phyloP scores from a whole-genome alignment of 2,888 invertebrate genomes.

The Euzetes globulus region DNA sequence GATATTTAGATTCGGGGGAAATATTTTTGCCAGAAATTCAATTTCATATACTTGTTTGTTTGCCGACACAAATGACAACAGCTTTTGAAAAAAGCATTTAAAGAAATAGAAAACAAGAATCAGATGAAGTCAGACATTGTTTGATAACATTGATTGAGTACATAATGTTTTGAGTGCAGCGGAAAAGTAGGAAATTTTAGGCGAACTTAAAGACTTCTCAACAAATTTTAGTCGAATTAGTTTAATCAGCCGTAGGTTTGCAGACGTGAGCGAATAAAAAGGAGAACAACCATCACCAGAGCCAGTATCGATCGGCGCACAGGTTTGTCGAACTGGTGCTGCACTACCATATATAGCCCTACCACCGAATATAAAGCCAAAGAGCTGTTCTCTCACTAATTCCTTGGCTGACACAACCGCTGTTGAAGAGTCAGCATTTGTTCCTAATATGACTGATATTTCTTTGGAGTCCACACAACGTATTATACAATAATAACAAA shows the following conservation, averaged over 20 bases:
- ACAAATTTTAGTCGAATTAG: conserved; percentile 2
- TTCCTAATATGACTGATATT: not conserved
- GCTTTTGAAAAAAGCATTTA: not conserved
- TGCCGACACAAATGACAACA: too few relatives aligned
- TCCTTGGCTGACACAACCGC: not conserved
- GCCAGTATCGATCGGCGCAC: conserved; percentile 9
- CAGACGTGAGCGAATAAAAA: conserved; percentile 22
- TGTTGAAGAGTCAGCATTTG: conserved; percentile 1
- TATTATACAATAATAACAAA: conserved; percentile 15
- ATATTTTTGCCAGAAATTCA: too few relatives aligned
- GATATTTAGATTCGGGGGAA: too few relatives aligned
- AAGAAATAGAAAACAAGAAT: not conserved
- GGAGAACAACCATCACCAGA: not conserved
- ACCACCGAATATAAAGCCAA: too few relatives aligned
- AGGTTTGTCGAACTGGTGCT: conserved; percentile 1
- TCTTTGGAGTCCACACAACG: not conserved
- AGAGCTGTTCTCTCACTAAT: not conserved
- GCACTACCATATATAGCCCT: too few relatives aligned
- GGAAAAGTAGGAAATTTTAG: not conserved
- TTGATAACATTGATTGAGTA: conserved; percentile 11
- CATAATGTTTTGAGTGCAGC: not conserved
- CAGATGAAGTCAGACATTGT: not conserved
- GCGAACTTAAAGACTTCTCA: not conserved
- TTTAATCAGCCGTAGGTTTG: conserved; percentile 27
- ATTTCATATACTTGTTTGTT: too few relatives aligned